These are phyloP conservation scores for Pygocentrus nattereri DNA, from an alignment of 2,797 vertebrate genomes.

Conservation along the genomic window DNA sequence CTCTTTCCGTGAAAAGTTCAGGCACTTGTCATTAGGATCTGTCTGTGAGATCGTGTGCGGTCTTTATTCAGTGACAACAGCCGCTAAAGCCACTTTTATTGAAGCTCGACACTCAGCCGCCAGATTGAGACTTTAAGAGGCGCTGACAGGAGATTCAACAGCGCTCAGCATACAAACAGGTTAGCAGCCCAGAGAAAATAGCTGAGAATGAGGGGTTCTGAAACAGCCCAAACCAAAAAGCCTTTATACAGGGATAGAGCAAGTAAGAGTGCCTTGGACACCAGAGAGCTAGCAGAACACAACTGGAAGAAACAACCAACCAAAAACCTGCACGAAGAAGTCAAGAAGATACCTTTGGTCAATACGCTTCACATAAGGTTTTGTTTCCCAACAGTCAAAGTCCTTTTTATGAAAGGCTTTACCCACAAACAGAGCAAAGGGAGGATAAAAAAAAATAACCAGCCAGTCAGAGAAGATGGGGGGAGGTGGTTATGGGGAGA, in stretches of 20 bases:
- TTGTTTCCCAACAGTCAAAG: slow-evolving; percentile 18
- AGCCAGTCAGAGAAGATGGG: not conserved
- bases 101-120: not conserved
- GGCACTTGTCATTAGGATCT: not conserved
- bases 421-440: slow-evolving; percentile 21
- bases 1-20: slow-evolving; percentile 15
- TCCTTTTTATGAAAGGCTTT: slow-evolving; percentile 30
- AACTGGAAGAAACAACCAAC: not conserved
- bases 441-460: slow-evolving; percentile 8
- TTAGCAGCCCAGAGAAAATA: slow-evolving; percentile 4
- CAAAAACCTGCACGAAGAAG: slow-evolving; percentile 5
- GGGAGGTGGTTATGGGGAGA: not conserved
- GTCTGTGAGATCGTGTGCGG: not conserved
- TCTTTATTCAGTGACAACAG: not conserved
- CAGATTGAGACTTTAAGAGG: slow-evolving; percentile 25
- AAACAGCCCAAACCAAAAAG: not conserved
- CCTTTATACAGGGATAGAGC: not conserved
- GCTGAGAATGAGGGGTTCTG: not conserved
- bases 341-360: slow-evolving; percentile 15
- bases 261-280: not conserved
- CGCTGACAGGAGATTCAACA: slow-evolving; percentile 5
- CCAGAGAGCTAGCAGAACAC: not conserved
- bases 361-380: slow-evolving; percentile 22
- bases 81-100: slow-evolving; percentile 19
- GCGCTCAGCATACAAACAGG: slow-evolving; percentile 15